Percentiles rank a stretch among this genome's conserved stretches.
Conservation (phyloP, 2,797 vertebrate genomes). For the Coregonus sp. region DNA sequence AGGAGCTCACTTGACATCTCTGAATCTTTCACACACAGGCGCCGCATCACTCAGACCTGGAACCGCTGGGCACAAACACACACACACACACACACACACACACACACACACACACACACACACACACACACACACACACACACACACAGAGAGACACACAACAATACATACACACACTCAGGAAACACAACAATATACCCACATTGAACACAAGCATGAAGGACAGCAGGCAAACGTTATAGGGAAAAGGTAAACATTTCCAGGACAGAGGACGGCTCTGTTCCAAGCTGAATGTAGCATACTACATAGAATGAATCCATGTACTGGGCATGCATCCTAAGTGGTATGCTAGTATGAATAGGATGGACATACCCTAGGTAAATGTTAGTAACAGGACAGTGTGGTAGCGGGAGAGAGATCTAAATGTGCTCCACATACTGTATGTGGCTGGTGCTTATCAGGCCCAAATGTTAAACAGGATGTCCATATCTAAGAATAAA, state of each 20-base stretch:
- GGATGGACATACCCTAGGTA: too few relatives aligned
- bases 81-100: slow-evolving; percentile 10
- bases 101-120: slow-evolving; percentile 8
- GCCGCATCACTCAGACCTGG: slow-evolving; percentile 25
- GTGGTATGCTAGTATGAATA: too few relatives aligned
- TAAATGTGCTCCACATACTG: slow-evolving; percentile 18
- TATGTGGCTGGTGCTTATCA: slow-evolving; percentile 31
- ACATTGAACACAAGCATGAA: too few relatives aligned
- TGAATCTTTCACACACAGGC: slow-evolving; percentile 60
- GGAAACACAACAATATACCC: too few relatives aligned
- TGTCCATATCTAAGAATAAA: slow-evolving; percentile 19
- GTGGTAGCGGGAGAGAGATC: too few relatives aligned
- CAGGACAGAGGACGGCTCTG: too few relatives aligned
- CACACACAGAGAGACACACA: slow-evolving; percentile 18
- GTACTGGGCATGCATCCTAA: too few relatives aligned
- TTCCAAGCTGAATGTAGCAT: too few relatives aligned
- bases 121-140: slow-evolving; percentile 7
- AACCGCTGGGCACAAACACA: slow-evolving; percentile 18
- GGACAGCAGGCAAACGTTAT: too few relatives aligned
- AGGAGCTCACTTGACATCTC: slow-evolving; percentile 71
- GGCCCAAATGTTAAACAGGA: slow-evolving; percentile 38
- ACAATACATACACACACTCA: background rate
- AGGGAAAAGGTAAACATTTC: too few relatives aligned
- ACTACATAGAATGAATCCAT: too few relatives aligned
- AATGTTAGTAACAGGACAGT: too few relatives aligned